Conservation (phyloP, 2,113 vertebrate species). For the Megaceryle maxima region DNA sequence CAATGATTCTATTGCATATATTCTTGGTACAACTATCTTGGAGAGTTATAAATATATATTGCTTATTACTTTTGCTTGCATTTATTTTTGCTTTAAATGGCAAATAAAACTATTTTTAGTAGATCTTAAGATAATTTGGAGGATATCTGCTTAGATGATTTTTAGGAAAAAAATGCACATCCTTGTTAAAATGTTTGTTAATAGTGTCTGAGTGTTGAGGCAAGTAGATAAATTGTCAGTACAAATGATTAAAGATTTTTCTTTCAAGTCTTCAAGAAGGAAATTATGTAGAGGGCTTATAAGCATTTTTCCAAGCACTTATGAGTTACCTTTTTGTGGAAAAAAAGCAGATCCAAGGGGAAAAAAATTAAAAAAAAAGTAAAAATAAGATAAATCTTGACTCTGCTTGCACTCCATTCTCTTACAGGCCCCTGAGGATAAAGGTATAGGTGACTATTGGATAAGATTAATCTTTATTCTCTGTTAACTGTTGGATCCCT, state of each 20-base stretch:
- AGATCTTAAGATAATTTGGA: neutral
- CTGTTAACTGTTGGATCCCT: neutral
- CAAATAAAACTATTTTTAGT: neutral
- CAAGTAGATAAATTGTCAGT: neutral
- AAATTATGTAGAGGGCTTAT: neutral
- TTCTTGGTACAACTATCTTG: neutral
- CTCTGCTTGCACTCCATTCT: neutral
- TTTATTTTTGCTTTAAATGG: slow-evolving; percentile 10
- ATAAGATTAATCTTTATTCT: neutral
- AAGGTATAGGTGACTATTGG: neutral
- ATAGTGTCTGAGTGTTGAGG: neutral
- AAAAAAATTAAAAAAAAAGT: neutral
- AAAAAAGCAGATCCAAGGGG: neutral
- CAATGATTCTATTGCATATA: neutral
- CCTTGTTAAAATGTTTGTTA: neutral
- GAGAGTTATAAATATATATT: neutral
- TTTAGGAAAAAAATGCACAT: neutral
- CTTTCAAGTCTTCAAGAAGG: neutral
- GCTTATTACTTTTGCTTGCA: neutral
- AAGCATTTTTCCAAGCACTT: neutral
- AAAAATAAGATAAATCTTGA: neutral
- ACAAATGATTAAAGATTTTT: neutral
- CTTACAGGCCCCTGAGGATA: neutral
- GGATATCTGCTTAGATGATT: neutral
- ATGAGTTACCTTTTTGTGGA: neutral